Conservation (phyloP, 2,113 vertebrate genomes). For the Halcyon senegalensis region DNA sequence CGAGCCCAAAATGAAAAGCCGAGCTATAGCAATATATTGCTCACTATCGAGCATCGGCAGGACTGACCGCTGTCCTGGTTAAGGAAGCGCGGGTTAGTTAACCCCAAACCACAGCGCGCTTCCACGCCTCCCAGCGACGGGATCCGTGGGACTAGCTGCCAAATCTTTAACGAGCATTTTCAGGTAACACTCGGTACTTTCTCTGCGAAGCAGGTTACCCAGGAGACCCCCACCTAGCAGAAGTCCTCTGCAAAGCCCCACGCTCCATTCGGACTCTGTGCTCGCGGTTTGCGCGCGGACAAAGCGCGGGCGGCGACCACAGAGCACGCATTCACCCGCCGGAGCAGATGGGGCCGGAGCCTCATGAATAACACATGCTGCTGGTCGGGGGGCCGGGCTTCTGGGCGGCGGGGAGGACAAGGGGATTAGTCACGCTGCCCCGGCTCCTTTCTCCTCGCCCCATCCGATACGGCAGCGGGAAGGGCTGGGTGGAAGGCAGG, state of each 20-base stretch:
- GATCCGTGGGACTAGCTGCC: background rate
- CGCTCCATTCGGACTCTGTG: background rate
- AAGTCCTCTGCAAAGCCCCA: background rate
- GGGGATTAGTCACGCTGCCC: background rate
- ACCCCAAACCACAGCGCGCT: rapidly evolving
- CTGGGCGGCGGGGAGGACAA: background rate
- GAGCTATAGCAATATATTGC: background rate
- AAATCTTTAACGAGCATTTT: rapidly evolving
- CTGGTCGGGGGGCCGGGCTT: background rate
- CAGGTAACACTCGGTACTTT: rapidly evolving
- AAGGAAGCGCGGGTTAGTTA: rapidly evolving
- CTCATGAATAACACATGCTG: conserved; percentile 8
- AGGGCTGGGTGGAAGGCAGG: background rate
- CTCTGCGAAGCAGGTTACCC: background rate
- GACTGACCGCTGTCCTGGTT: rapidly evolving
- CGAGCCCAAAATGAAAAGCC: background rate
- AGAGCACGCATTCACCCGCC: background rate
- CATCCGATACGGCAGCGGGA: background rate
- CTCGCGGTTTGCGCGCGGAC: background rate
- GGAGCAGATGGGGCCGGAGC: background rate
- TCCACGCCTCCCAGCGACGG: rapidly evolving
- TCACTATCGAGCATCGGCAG: rapidly evolving
- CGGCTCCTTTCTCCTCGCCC: background rate
- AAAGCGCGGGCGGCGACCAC: background rate
- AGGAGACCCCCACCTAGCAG: conserved; percentile 1